A percentile compares a stretch with the other conserved stretches of the same genome.
These are phyloP conservation scores for Kryptolebias ocellatus DNA, from an alignment of 2,797 vertebrate species.

Conservation along the genomic window DNA sequence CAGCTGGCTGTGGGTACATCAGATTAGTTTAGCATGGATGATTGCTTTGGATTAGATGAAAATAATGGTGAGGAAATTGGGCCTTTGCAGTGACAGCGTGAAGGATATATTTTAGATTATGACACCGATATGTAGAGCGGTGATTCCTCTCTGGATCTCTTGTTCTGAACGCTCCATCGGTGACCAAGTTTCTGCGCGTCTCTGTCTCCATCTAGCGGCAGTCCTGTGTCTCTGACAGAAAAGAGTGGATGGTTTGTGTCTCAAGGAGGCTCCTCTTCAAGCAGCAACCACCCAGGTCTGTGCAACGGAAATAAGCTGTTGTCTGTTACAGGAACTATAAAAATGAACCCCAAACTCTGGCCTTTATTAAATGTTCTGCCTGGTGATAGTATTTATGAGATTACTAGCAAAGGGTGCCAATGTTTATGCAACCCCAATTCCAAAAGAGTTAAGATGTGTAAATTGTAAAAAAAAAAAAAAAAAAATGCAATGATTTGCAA, in stretches of 20 bases:
- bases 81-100: constrained; percentile 26
- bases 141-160: not conserved
- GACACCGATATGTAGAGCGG: not conserved
- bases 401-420: no score
- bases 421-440: no score
- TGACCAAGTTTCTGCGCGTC: constrained; percentile 25
- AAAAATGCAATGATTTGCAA: no score
- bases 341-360: no score
- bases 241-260: constrained; percentile 27
- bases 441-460: no score
- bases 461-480: no score
- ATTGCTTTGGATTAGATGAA: constrained; percentile 31
- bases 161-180: not conserved
- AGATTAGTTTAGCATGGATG: constrained; percentile 27
- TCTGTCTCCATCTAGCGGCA: constrained; percentile 75
- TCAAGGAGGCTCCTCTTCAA: constrained; percentile 32
- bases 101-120: constrained; percentile 35
- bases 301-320: not conserved
- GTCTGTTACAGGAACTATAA: not conserved
- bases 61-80: constrained; percentile 24
- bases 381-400: no score
- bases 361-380: no score
- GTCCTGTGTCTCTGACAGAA: constrained; percentile 49
- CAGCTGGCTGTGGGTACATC: constrained; percentile 22
- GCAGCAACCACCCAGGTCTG: constrained; percentile 66